These are phyloP conservation scores for Oxycera nigricornis DNA, from an alignment of 2,888 invertebrate species.

Conservation along the genomic window DNA sequence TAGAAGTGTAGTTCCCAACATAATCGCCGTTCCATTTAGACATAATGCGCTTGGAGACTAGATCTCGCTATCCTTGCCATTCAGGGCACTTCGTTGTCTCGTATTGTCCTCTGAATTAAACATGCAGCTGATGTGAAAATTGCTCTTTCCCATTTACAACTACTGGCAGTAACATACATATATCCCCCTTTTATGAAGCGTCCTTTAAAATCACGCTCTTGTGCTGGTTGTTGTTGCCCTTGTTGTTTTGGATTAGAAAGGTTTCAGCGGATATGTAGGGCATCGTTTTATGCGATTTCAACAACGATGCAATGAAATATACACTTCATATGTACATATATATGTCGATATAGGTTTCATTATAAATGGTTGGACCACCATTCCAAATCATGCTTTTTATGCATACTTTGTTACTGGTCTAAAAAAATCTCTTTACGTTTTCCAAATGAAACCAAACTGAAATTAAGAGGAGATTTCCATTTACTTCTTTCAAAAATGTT, in stretches of 20 bases:
- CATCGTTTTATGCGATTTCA: not conserved
- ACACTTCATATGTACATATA: no score
- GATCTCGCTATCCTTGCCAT: constrained; percentile 12
- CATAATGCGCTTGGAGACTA: constrained; percentile 42
- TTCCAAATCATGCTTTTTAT: no score
- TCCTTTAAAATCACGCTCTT: not conserved
- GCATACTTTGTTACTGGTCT: no score
- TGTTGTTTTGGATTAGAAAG: not conserved
- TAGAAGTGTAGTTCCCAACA: constrained; percentile 39
- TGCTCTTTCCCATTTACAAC: not conserved
- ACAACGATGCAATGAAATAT: not conserved
- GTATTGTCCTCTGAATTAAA: constrained; percentile 29
- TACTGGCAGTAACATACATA: not conserved
- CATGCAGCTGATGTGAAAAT: constrained; percentile 31
- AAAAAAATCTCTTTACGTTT: no score
- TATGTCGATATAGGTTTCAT: no score
- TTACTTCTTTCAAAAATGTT: no score
- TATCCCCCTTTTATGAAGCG: not conserved
- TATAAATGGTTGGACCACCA: no score
- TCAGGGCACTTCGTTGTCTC: not conserved
- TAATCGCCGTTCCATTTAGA: constrained; percentile 42
- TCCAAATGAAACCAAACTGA: no score
- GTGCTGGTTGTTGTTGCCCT: not conserved
- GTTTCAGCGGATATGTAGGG: not conserved
- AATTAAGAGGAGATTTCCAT: no score